Evolutionary conservation across 2,888 invertebrate species (phyloP), one percentile per base, ranked within the genome.

Genomic region (Ectropis crepuscularia): DNA sequence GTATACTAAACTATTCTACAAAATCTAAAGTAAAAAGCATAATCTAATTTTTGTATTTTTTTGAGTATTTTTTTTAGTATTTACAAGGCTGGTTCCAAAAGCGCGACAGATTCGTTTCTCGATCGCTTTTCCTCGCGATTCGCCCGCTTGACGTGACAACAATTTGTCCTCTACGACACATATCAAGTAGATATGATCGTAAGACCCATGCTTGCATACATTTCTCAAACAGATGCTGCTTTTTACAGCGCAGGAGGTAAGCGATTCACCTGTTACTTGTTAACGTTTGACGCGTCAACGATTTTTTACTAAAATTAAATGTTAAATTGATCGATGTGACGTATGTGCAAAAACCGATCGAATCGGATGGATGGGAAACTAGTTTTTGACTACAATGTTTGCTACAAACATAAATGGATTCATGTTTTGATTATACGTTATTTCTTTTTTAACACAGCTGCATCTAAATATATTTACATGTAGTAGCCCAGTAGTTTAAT

Each of bases 161-260:
- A 91, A 92, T 92, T 92, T 92, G 92, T 91, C 90, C 86, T 79
- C 70, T 69, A 77, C 85, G 88, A 89, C 87, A 83, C 86, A 83
- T 85, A 85, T 86, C 87, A 87, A 87, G 85, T 85, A 88, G 90
- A 91, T 90, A 92, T 91, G 85, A 91, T 91, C 91, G 85, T 85
- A 81, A 81, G 81, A 82, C 75, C 81, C 75, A 83, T 82, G 82
- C 84, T 85, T 88, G 87, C 86, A 86, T 87, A 84, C 81, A 85
- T 87, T 87, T 85, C 82, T 82, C 79, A 84, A 85, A 85, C 89
- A 87, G 85, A 88, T 89, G 89, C 85, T 78, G 77, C 78, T 87
- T 91, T 89, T 89, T 89, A 83, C 80, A 72, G 71, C 81, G 80
- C 84, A 81, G 88, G 85, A 85, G 89, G 88, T 87, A 82, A 82